Percentiles rank a stretch among this genome's conserved stretches.
phyloP scores from a whole-genome alignment of 2,888 invertebrate species.

The Campoletis raptor region DNA sequence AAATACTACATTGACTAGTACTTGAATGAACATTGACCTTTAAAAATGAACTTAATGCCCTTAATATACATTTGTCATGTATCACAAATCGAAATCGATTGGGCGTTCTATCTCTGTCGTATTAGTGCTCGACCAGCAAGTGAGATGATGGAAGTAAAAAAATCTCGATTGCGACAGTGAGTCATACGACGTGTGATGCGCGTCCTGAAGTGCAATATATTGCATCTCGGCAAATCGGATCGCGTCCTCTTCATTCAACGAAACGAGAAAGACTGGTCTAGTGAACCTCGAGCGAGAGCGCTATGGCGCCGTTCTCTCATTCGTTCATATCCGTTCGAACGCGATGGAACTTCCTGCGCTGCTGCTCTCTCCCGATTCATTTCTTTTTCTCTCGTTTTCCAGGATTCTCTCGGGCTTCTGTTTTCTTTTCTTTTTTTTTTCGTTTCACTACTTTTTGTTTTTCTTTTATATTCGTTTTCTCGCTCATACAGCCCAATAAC shows the following conservation, averaged over 20 bases:
- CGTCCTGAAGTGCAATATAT: slow-evolving; percentile 53
- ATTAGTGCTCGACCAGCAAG: slow-evolving; percentile 26
- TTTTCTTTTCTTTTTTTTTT: slow-evolving; percentile 20
- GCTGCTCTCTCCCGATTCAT: slow-evolving; percentile 44
- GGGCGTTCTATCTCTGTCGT: slow-evolving; percentile 11
- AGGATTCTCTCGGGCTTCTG: slow-evolving; percentile 13
- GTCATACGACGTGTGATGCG: slow-evolving; percentile 46
- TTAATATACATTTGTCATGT: slow-evolving; percentile 31
- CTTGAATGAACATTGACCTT: not conserved
- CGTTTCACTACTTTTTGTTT: slow-evolving; percentile 24
- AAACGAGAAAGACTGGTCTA: slow-evolving; percentile 55
- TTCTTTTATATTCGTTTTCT: slow-evolving; percentile 46
- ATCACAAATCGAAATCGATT: slow-evolving; percentile 45
- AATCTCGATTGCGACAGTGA: slow-evolving; percentile 47
- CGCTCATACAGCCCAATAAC: slow-evolving; percentile 46
- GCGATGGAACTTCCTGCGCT: slow-evolving; percentile 62
- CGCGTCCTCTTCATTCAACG: slow-evolving; percentile 63
- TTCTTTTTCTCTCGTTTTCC: slow-evolving; percentile 36
- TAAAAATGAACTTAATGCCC: not conserved
- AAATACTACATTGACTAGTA: too few relatives aligned
- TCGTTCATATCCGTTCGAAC: slow-evolving; percentile 66
- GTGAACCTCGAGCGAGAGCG: slow-evolving; percentile 35
- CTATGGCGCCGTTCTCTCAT: slow-evolving; percentile 50
- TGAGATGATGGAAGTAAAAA: slow-evolving; percentile 48
- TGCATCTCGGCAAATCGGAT: slow-evolving; percentile 64